A percentile compares a stretch with the other conserved stretches of the same genome.
Conservation (phyloP, 92 coral and sea anemone genomes). For the Phymanthus crucifer region DNA sequence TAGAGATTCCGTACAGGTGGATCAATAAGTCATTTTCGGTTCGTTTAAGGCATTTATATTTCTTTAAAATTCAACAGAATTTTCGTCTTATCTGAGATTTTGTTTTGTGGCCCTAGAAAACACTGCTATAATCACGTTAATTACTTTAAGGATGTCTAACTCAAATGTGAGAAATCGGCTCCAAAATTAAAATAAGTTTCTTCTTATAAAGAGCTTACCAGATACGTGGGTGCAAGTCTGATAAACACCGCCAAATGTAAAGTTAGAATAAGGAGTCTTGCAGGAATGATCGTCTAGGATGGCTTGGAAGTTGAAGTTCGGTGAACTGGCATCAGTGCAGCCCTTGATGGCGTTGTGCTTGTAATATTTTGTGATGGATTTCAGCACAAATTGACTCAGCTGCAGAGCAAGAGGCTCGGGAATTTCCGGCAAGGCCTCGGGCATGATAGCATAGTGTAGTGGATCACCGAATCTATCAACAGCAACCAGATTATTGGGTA, state of each 20-base stretch:
- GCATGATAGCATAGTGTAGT: conserved; percentile 68
- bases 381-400: background rate
- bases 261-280: conserved; percentile 74
- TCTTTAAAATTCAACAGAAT: no score
- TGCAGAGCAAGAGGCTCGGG: background rate
- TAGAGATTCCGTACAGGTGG: no score
- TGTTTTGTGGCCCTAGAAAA: no score
- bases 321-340: conserved; percentile 59
- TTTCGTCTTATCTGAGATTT: no score
- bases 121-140: no score
- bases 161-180: no score
- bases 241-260: conserved; percentile 84
- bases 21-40: no score
- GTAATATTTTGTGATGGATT: background rate
- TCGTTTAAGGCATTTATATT: no score
- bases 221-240: conserved; percentile 8
- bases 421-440: conserved; percentile 31
- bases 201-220: no score
- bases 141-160: no score
- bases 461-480: conserved; percentile 86
- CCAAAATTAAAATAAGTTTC: no score
- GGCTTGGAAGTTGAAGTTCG: conserved; percentile 73
- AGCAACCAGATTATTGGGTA: conserved; percentile 67
- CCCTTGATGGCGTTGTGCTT: conserved; percentile 83
- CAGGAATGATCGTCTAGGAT: conserved; percentile 68